Percentiles rank a stretch among this genome's conserved stretches.
phyloP scores from a whole-genome alignment of 2,113 vertebrate species.

The Rhinolophus sinicus region DNA sequence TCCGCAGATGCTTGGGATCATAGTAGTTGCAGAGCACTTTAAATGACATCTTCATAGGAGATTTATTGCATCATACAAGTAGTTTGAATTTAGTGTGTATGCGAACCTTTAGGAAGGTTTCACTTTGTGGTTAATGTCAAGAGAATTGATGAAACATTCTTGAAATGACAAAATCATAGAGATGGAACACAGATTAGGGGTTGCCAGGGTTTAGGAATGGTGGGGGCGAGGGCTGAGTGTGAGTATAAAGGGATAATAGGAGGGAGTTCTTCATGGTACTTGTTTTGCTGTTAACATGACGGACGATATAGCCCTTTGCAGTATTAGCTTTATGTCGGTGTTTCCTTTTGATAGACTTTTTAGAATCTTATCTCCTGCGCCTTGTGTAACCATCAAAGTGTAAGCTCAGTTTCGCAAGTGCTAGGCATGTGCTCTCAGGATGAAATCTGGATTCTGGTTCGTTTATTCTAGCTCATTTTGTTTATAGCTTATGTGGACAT shows the following conservation, averaged over 20 bases:
- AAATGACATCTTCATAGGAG: neutral
- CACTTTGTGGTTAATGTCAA: neutral
- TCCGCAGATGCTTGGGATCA: neutral
- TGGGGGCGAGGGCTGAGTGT: neutral
- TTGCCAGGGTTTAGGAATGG: neutral
- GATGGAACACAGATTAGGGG: neutral
- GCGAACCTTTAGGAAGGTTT: constrained; percentile 9
- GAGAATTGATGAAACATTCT: neutral
- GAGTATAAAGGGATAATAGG: neutral
- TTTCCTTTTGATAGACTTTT: neutral
- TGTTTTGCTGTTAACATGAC: neutral
- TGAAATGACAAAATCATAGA: neutral
- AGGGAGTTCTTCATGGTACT: neutral
- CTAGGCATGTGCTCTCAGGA: neutral
- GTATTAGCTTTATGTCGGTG: neutral
- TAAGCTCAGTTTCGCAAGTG: neutral
- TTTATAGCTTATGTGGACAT: neutral
- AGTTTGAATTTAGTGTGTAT: neutral
- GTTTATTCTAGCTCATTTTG: neutral
- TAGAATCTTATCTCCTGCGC: neutral
- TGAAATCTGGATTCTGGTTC: constrained; percentile 16
- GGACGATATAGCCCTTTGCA: neutral
- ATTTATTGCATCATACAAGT: neutral
- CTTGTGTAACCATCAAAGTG: neutral
- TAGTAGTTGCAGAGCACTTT: neutral